Evolutionary conservation across 2,888 invertebrate species (phyloP).

Genomic region (Drosophila siamana): DNA sequence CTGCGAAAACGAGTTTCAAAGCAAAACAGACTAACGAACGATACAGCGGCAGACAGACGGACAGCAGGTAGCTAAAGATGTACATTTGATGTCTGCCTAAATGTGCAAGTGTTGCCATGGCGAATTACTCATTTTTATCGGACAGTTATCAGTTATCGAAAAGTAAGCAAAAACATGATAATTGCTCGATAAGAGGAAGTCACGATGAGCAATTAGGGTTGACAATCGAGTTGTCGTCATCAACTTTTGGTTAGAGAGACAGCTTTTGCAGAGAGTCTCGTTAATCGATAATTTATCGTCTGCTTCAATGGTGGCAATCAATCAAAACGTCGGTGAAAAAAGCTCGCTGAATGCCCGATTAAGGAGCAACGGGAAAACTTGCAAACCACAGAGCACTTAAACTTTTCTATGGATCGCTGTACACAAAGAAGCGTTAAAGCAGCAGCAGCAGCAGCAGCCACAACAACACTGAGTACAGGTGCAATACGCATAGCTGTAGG

Average conservation of each 20-base stretch:
- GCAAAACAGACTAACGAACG: constrained; percentile 19
- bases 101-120: constrained; percentile 20
- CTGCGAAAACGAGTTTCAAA: constrained; percentile 28
- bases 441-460: constrained; percentile 64
- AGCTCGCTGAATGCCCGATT: constrained; percentile 20
- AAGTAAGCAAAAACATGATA: background rate
- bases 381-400: constrained; percentile 73
- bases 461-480: constrained; percentile 43
- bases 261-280: constrained; percentile 8
- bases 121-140: constrained; percentile 9
- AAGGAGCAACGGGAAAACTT: constrained; percentile 41
- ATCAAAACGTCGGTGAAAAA: constrained; percentile 55
- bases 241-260: background rate
- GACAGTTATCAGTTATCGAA: background rate
- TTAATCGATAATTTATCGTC: constrained; percentile 73
- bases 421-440: constrained; percentile 78
- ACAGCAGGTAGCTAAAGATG: constrained; percentile 67
- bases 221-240: constrained; percentile 34
- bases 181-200: constrained; percentile 15
- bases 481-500: constrained; percentile 47
- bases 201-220: constrained; percentile 42
- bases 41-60: background rate
- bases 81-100: constrained; percentile 62
- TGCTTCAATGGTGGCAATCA: constrained; percentile 64
- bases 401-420: constrained; percentile 76